A percentile compares a stretch with the other conserved stretches of the same genome.
Evolutionary conservation across 2,888 invertebrate species (phyloP).

Genomic region (Trissolcus brochymenae): DNA sequence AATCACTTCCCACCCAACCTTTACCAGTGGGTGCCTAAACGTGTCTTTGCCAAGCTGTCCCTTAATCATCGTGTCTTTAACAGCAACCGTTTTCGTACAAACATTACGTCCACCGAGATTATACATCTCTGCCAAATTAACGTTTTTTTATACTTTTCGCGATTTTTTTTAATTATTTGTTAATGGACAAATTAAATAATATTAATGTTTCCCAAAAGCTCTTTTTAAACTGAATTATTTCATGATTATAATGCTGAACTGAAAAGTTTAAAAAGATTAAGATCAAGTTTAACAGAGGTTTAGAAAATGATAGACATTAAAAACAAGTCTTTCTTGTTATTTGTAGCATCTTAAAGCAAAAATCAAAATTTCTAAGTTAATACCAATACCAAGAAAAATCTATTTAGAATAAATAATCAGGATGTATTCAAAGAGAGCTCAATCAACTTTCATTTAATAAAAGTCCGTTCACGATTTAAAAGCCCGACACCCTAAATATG

Average conservation of each 20-base stretch:
- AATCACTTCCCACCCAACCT: conserved; percentile 69
- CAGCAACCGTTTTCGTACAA: conserved; percentile 55
- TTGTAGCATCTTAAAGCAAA: no score
- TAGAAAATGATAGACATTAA: no score
- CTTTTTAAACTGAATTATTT: no score
- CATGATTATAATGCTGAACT: no score
- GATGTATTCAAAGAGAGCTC: conserved; percentile 14
- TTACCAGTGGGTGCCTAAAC: conserved; percentile 61
- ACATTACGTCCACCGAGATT: conserved; percentile 50
- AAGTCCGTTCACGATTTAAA: conserved; percentile 56
- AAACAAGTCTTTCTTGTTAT: no score
- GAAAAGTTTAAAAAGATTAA: no score
- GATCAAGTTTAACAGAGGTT: no score
- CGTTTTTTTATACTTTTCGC: not conserved
- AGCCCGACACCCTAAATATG: conserved; percentile 49
- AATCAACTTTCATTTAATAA: conserved; percentile 59
- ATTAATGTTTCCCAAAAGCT: no score
- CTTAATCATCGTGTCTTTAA: conserved; percentile 70
- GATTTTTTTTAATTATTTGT: not conserved
- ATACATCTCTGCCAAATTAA: conserved; percentile 29
- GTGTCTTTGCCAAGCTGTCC: conserved; percentile 64
- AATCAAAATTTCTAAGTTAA: no score
- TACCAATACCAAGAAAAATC: no score
- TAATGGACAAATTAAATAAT: no score
- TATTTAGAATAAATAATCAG: no score